These are phyloP conservation scores for Sminthurides aquaticus DNA, from an alignment of 2,888 invertebrate species.

Conservation along the genomic window DNA sequence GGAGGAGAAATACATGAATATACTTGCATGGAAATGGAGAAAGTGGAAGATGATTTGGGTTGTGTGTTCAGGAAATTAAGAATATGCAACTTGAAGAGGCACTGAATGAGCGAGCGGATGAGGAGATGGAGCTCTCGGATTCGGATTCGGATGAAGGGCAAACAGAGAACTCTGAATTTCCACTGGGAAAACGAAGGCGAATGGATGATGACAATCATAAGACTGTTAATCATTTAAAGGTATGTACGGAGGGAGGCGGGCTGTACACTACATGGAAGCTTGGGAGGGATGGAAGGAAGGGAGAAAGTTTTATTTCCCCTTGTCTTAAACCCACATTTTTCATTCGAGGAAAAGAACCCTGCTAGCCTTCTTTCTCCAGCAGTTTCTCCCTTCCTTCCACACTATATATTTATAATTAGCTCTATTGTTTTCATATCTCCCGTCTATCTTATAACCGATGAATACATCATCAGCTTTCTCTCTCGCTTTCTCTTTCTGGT, in stretches of 20 bases:
- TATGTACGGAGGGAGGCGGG: conserved; percentile 13
- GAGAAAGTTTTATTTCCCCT: neutral
- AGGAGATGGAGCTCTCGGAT: conserved; percentile 82
- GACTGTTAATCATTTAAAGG: conserved; percentile 39
- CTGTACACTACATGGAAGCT: too few species aligned
- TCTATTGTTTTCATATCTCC: neutral
- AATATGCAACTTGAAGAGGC: conserved; percentile 60
- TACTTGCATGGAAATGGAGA: conserved; percentile 32
- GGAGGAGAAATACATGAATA: conserved; percentile 21
- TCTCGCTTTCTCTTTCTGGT: neutral
- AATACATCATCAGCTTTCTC: neutral
- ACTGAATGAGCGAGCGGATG: conserved; percentile 61
- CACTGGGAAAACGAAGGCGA: conserved; percentile 31
- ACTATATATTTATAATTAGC: neutral
- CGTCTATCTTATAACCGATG: neutral
- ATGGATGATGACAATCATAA: conserved; percentile 33
- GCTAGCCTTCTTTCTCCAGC: neutral
- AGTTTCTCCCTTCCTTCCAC: neutral
- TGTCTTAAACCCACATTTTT: neutral
- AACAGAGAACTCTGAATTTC: conserved; percentile 23
- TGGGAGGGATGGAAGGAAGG: neutral
- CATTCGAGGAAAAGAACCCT: neutral
- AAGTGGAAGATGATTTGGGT: neutral
- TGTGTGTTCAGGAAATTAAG: conserved; percentile 57
- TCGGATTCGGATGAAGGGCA: conserved; percentile 51